Base-by-base conservation (phyloP, 2,888 invertebrate genomes). In the Noctua janthina region DNA sequence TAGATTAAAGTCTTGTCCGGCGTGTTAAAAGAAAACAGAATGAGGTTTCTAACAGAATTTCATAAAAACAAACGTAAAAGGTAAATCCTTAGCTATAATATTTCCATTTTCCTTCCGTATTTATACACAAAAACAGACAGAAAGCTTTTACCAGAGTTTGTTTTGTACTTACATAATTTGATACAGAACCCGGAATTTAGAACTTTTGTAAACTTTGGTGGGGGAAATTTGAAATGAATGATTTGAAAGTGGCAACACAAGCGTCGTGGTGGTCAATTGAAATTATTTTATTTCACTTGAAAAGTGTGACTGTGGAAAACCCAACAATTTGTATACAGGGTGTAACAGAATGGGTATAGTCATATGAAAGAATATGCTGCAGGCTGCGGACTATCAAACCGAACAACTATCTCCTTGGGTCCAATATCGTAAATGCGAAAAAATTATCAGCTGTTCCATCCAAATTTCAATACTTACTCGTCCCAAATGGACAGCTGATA, bases 11-110 rank as follows among this genome's bases (percentile, higher is more conserved):
- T 82, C 39, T 76, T 49, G 4, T 68, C 29, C n/a, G 43, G 15
- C 11, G 1, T 5, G 17, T 39, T 35, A 82, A 56, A 82, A 54
- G 35, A 72, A 72, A 62, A 68, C 8, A 39, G 46, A 68, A 82
- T 29, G 71, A 76, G 67, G 2, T 56, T 23, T 29, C 6, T 17
- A 62, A 82, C 15, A 68, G 23, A 72, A 82, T 82, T 77, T 43
- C 15, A 71, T 78, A 46, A 70, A 77, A 81, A 73, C 23, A 39
- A 74, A 54, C 17, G 23, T 54, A 46, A 66, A 83, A 46, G n/a
- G n/a, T 8, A 70, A 83, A 83, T 83, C 70, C 70, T 78, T 46
- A 15, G 39, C 62, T 62, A 74, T n/a, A 67, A 62, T 74, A 66
- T 67, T 78, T 54, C 46, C 66, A 74, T 83, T 83, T 77, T 67